Evolutionary conservation across 2,113 vertebrate genomes (phyloP), one percentile per base, ranked within the genome.

Genomic region (Epinephelus cyanopodus): DNA sequence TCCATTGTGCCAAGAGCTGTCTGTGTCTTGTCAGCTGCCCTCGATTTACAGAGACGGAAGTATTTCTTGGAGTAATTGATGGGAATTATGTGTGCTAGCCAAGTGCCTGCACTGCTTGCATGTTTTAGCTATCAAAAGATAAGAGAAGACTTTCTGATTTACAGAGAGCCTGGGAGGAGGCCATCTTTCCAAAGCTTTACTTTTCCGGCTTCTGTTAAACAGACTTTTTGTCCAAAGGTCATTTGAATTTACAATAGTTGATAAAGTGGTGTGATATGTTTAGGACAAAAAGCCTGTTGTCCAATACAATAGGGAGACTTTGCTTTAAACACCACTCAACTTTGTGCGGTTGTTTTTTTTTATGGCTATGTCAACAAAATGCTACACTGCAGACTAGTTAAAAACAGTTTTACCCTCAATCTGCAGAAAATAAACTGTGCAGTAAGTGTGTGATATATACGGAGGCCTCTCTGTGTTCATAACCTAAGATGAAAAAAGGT

Each of bases 111-210:
- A 7, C 86, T 74, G 81, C 87, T 77, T 75, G 90, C 86, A 91
- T 94, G 93, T 89, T 94, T 92, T 89, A 89, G 78, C 87, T 84
- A 92, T 93, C 93, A 92, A 48, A 74, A 92, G 92, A 92, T 92
- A 91, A 92, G 89, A 90, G 69, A 74, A 73, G 69, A 47, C 61
- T 74, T 86, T 85, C 52, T 88, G 92, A 93, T 92, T 92, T 90
- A 91, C 82, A 78, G 57, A 74, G 62, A 81, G 69, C 29, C 53
- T 76, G 72, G 85, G 85, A 88, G 82, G 42, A 63, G 90, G 90
- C 56, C 75, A 70, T 89, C 77, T 79, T 74, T 82, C 87, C 85
- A 82, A n/a, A 54, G 79, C 42, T 74, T 80, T 76, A 39, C 70
- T 83, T 83, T 19, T 81, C 73, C 78, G 73, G 75, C 77, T 82